Evolutionary conservation across 2,797 vertebrate species (phyloP).

Genomic region (Benthosema pterotum): DNA sequence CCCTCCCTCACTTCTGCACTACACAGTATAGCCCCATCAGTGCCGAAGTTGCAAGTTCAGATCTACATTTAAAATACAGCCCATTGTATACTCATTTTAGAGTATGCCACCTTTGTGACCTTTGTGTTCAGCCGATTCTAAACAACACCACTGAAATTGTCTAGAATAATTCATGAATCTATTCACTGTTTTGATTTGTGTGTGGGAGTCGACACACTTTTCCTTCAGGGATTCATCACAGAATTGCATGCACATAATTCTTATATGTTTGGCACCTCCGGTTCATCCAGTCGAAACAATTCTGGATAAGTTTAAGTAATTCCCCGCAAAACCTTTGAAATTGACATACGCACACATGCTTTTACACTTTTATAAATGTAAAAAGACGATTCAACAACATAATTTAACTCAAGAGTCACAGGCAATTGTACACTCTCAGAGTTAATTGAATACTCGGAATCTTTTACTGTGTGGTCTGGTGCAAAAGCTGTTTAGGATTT

Average conservation of each 20-base stretch:
- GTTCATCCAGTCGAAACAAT: slow-evolving; percentile 4
- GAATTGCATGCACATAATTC: slow-evolving; percentile 29
- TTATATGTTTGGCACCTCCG: slow-evolving; percentile 52
- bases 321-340: slow-evolving; percentile 29
- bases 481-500: slow-evolving; percentile 42
- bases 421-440: neutral
- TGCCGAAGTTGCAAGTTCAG: neutral
- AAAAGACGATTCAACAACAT: slow-evolving; percentile 17
- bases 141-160: slow-evolving; percentile 27
- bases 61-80: slow-evolving; percentile 2
- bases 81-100: slow-evolving; percentile 10
- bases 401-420: slow-evolving; percentile 7
- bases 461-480: slow-evolving; percentile 43
- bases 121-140: slow-evolving; percentile 23
- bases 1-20: neutral
- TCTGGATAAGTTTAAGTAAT: slow-evolving; percentile 20
- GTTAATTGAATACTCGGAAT: slow-evolving; percentile 18
- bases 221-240: slow-evolving; percentile 23
- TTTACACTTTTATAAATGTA: slow-evolving; percentile 25
- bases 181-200: slow-evolving; percentile 17
- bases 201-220: slow-evolving; percentile 23
- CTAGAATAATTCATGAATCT: slow-evolving; percentile 28
- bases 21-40: neutral
- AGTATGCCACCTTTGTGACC: slow-evolving; percentile 20
- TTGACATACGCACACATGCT: slow-evolving; percentile 29